A percentile compares a stretch with the other conserved stretches of the same genome.
These are phyloP conservation scores for Seriola dumerili DNA, from an alignment of 2,113 vertebrate genomes.

Conservation along the genomic window DNA sequence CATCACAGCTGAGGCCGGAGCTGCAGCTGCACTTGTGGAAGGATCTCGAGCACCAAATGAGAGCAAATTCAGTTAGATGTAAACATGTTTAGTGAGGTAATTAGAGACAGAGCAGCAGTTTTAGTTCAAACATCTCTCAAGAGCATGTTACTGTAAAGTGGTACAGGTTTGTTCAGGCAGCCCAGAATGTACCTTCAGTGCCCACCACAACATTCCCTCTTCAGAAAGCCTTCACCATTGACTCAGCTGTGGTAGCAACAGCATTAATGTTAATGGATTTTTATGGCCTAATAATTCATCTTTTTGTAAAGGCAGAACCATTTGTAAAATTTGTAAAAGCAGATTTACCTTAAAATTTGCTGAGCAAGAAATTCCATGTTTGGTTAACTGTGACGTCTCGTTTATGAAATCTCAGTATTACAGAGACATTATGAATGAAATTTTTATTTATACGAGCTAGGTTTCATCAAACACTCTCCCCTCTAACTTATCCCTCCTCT, in stretches of 20 bases:
- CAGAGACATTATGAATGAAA: too few species aligned
- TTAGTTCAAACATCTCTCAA: background rate
- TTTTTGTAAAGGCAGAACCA: too few species aligned
- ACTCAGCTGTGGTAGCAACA: too few species aligned
- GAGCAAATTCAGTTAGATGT: slow-evolving; percentile 13
- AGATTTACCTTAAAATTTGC: too few species aligned
- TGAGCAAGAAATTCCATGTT: too few species aligned
- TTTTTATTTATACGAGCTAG: too few species aligned
- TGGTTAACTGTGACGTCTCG: too few species aligned
- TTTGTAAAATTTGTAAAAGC: too few species aligned
- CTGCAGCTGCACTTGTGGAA: background rate
- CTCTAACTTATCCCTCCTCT: background rate
- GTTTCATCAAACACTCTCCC: background rate
- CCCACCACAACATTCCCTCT: background rate
- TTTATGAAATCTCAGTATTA: too few species aligned
- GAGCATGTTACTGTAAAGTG: background rate
- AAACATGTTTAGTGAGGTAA: slow-evolving; percentile 27
- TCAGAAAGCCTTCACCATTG: too few species aligned
- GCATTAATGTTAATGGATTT: too few species aligned
- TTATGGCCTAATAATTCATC: too few species aligned
- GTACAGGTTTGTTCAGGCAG: background rate
- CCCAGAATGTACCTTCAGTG: background rate
- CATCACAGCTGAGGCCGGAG: slow-evolving; percentile 20
- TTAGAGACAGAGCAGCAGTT: slow-evolving; percentile 5
- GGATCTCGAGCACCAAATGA: background rate